phyloP scores from a whole-genome alignment of 2,888 invertebrate species.

The Galerucella calmariensis region DNA sequence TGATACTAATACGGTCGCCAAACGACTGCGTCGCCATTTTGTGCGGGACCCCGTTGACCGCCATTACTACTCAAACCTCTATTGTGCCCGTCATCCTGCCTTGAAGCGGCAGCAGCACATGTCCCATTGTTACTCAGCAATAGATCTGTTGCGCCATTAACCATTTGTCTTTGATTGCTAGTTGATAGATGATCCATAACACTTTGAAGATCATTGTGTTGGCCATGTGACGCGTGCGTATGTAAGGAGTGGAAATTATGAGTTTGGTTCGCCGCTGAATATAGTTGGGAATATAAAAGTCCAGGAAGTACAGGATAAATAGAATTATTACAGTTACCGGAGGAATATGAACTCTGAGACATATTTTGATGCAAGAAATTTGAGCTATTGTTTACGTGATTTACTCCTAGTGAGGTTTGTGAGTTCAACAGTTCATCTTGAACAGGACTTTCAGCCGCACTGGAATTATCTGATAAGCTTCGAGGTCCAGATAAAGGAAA shows the following conservation, averaged over 20 bases:
- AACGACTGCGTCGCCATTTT: conserved; percentile 74
- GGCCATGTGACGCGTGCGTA: conserved; percentile 70
- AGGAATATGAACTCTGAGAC: conserved; percentile 65
- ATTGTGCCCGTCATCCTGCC: conserved; percentile 67
- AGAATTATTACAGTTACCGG: conserved; percentile 77
- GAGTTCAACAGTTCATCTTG: conserved; percentile 80
- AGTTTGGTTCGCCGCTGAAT: conserved; percentile 81
- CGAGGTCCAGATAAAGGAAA: conserved; percentile 78
- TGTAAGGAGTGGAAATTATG: conserved; percentile 79
- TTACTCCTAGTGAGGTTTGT: conserved; percentile 72
- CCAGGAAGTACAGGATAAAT: conserved; percentile 84
- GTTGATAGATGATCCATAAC: conserved; percentile 82
- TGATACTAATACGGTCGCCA: conserved; percentile 78
- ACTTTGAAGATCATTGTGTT: conserved; percentile 76
- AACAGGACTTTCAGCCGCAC: conserved; percentile 84
- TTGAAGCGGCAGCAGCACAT: conserved; percentile 71
- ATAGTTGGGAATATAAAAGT: conserved; percentile 84
- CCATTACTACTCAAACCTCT: conserved; percentile 62
- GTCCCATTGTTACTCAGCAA: conserved; percentile 70
- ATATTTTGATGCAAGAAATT: conserved; percentile 70
- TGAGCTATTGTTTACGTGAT: conserved; percentile 66
- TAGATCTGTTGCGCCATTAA: conserved; percentile 63
- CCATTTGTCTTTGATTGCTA: conserved; percentile 68
- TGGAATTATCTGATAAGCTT: conserved; percentile 84
- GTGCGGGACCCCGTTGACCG: conserved; percentile 71